Conservation (phyloP, 2,888 invertebrate genomes). For the Hyposoter dolosus region DNA sequence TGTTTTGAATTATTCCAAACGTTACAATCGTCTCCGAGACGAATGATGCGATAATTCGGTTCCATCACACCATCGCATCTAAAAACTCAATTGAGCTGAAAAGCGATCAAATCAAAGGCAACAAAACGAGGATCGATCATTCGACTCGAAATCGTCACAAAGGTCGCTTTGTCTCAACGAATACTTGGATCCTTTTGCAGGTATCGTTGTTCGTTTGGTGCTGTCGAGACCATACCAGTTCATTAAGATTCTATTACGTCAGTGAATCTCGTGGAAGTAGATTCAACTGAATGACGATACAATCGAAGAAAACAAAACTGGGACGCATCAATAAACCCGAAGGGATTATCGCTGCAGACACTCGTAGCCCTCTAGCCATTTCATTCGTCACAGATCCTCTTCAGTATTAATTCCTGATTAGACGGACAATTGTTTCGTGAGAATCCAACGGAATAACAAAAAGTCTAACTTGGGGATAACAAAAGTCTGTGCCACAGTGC, state of each 20-base stretch:
- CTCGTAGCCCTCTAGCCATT: not conserved
- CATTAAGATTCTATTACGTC: not conserved
- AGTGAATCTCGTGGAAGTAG: not conserved
- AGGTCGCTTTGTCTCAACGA: not conserved
- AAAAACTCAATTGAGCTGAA: not conserved
- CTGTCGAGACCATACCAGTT: not conserved
- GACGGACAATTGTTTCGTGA: not conserved
- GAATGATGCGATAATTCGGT: no score
- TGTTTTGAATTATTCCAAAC: no score
- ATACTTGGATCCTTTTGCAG: not conserved
- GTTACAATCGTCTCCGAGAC: no score
- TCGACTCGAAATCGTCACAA: not conserved
- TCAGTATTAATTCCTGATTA: not conserved
- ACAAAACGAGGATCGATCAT: not conserved
- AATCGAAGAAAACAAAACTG: no score
- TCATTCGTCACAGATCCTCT: not conserved
- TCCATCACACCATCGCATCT: no score
- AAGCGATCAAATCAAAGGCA: not conserved
- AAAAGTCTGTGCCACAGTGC: conserved; percentile 63
- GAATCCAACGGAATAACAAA: not conserved
- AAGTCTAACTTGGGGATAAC: conserved; percentile 5
- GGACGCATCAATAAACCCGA: no score
- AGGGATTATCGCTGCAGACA: not conserved
- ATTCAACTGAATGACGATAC: no score
- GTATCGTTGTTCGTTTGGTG: not conserved